Evolutionary conservation across 2,797 vertebrate species (phyloP).

Genomic region (Rhodeus uyekii): DNA sequence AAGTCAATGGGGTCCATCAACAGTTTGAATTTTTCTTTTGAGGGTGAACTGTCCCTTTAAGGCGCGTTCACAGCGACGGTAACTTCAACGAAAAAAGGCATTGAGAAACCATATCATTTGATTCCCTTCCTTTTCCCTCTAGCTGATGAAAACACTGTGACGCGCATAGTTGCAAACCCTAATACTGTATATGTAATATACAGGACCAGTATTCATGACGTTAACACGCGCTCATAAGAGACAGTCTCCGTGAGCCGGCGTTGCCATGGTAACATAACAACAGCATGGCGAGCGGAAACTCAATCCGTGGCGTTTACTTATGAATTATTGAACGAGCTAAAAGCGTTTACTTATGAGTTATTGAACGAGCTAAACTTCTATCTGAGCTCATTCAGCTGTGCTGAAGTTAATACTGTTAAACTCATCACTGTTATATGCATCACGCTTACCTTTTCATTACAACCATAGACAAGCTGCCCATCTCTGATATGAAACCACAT

Average conservation of each 20-base stretch:
- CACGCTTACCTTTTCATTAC: constrained; percentile 53
- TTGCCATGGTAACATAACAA: constrained; percentile 49
- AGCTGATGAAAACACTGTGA: too few relatives aligned
- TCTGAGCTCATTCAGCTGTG: too few relatives aligned
- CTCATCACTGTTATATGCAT: not conserved
- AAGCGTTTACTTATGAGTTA: not conserved
- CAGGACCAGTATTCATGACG: too few relatives aligned
- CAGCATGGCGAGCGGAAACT: not conserved
- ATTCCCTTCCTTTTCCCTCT: too few relatives aligned
- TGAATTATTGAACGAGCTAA: not conserved
- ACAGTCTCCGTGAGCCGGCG: not conserved
- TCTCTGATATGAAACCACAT: constrained; percentile 58
- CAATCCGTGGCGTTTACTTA: not conserved
- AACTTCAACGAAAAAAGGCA: too few relatives aligned
- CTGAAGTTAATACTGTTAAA: constrained; percentile 2
- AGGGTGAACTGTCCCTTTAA: too few relatives aligned
- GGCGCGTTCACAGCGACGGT: not conserved
- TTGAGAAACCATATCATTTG: not conserved
- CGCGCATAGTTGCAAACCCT: too few relatives aligned
- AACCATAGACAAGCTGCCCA: constrained; percentile 54
- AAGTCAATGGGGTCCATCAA: too few relatives aligned
- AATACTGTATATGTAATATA: too few relatives aligned
- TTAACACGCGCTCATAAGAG: too few relatives aligned
- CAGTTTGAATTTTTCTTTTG: too few relatives aligned
- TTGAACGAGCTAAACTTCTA: not conserved